Percentiles rank a stretch among this genome's conserved stretches.
These are phyloP conservation scores for Lochmaea capreae DNA, from an alignment of 2,888 invertebrate species.

Conservation along the genomic window DNA sequence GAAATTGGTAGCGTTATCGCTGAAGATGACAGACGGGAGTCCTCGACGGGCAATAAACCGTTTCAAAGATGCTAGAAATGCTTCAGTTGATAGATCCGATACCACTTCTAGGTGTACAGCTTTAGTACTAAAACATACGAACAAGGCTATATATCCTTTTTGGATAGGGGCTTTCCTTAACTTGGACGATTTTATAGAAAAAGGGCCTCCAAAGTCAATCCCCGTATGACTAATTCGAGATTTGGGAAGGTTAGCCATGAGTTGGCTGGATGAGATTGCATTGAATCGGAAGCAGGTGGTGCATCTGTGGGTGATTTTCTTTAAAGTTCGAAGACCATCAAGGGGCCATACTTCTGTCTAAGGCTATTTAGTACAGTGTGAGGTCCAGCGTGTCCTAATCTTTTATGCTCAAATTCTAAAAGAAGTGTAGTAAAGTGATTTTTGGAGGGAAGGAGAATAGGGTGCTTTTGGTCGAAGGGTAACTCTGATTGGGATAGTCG, in stretches of 20 bases:
- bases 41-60: conserved; percentile 23
- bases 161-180: conserved; percentile 1
- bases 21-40: conserved; percentile 1
- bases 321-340: conserved; percentile 5
- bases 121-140: too few relatives aligned
- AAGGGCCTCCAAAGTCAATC: not conserved
- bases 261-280: too few relatives aligned
- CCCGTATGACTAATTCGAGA: not conserved
- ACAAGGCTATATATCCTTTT: not conserved
- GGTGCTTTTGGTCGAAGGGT: not conserved
- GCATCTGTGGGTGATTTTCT: not conserved
- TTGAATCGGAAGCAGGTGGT: not conserved
- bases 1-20: conserved; percentile 31
- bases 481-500: not conserved
- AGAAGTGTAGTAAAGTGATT: not conserved
- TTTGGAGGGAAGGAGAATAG: not conserved
- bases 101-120: too few relatives aligned
- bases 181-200: not conserved
- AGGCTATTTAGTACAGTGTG: not conserved
- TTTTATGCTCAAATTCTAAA: not conserved
- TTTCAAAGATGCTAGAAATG: too few relatives aligned
- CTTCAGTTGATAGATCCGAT: too few relatives aligned
- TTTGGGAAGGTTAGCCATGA: too few relatives aligned
- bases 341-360: conserved; percentile 4
- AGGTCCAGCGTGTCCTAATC: not conserved